These are phyloP conservation scores for Myotis daubentonii DNA, from an alignment of 2,797 vertebrate genomes.

Conservation along the genomic window DNA sequence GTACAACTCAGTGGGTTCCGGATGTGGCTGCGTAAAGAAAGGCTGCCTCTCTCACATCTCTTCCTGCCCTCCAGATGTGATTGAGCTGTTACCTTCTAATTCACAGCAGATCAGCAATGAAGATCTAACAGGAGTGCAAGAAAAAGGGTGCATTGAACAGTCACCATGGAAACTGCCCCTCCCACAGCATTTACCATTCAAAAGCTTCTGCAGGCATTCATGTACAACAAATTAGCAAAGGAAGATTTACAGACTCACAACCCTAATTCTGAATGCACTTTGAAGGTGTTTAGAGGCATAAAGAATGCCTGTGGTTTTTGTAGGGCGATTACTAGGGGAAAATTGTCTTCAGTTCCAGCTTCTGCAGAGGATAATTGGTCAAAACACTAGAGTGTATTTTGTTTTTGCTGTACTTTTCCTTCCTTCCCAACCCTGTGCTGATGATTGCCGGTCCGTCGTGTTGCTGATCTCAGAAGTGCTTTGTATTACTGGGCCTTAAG, in stretches of 20 bases:
- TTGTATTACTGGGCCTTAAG: background rate
- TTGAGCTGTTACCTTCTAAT: conserved; percentile 42
- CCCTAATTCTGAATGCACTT: conserved; percentile 39
- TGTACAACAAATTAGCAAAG: conserved; percentile 71
- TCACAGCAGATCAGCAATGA: conserved; percentile 40
- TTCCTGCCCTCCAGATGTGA: background rate
- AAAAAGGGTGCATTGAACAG: conserved; percentile 30
- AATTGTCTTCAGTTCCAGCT: background rate
- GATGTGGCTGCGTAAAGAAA: background rate
- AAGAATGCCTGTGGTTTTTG: conserved; percentile 56
- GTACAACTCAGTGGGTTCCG: background rate
- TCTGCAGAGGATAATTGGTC: background rate
- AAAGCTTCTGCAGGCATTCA: conserved; percentile 66
- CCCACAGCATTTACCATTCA: conserved; percentile 67
- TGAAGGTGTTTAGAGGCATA: conserved; percentile 49
- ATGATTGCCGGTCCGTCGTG: background rate
- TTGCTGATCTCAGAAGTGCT: background rate
- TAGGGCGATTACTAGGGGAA: background rate
- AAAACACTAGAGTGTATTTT: background rate
- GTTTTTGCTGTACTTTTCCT: conserved; percentile 34
- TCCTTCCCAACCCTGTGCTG: background rate
- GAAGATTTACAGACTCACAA: conserved; percentile 55
- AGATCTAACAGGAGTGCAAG: conserved; percentile 58
- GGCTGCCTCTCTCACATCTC: background rate
- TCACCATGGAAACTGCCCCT: conserved; percentile 75